phyloP scores from a whole-genome alignment of 2,888 invertebrate species.

The Tethea ocularis region DNA sequence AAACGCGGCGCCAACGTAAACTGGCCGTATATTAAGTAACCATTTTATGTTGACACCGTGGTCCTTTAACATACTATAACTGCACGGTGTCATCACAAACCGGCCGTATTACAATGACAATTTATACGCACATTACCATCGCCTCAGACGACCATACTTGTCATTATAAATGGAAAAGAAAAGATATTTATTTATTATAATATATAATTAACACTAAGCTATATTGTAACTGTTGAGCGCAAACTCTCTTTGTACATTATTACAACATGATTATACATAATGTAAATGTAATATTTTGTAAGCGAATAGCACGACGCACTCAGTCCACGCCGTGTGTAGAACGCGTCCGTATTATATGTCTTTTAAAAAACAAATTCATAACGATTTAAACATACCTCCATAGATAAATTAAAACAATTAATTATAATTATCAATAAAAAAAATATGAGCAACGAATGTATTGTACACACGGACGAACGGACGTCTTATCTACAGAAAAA shows the following conservation, averaged over 20 bases:
- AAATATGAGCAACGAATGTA: constrained; percentile 23
- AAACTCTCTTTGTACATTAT: constrained; percentile 82
- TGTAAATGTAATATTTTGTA: constrained; percentile 52
- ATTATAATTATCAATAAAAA: constrained; percentile 28
- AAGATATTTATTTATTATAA: constrained; percentile 40
- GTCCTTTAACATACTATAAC: background rate
- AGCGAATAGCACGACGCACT: constrained; percentile 63
- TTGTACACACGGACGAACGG: constrained; percentile 37
- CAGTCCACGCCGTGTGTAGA: constrained; percentile 26
- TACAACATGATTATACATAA: constrained; percentile 71
- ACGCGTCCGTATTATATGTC: constrained; percentile 47
- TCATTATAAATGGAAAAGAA: constrained; percentile 42
- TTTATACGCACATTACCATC: constrained; percentile 54
- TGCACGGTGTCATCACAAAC: constrained; percentile 28
- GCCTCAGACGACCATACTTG: constrained; percentile 45
- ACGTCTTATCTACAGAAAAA: constrained; percentile 55
- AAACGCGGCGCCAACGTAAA: background rate
- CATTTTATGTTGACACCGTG: background rate
- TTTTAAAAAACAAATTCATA: constrained; percentile 46
- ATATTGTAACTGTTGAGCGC: constrained; percentile 77
- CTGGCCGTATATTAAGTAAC: constrained; percentile 5
- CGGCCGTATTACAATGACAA: constrained; percentile 31
- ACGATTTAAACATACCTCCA: constrained; percentile 17
- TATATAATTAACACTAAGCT: constrained; percentile 67
- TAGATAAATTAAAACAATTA: constrained; percentile 37